phyloP scores from a whole-genome alignment of 2,888 invertebrate genomes.

The Scrobipalpa costella region DNA sequence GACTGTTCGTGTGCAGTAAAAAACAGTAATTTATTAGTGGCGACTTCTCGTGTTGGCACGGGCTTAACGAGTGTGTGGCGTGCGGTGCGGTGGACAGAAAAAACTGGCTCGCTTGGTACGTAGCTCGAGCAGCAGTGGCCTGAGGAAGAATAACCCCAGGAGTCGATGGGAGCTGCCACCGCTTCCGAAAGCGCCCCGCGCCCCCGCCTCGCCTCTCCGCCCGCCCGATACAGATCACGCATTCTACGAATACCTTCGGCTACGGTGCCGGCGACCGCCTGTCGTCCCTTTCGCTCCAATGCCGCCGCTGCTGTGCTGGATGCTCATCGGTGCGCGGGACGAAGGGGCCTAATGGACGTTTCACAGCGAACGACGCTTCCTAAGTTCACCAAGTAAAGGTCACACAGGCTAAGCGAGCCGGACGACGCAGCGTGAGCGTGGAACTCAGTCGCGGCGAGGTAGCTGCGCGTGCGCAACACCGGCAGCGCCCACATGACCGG shows the following conservation, averaged over 20 bases:
- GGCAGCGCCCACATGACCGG: slow-evolving; percentile 79
- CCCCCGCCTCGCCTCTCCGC: slow-evolving; percentile 61
- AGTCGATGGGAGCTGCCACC: slow-evolving; percentile 82
- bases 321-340: slow-evolving; percentile 63
- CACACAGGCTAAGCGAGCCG: slow-evolving; percentile 76
- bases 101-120: slow-evolving; percentile 81
- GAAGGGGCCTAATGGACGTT: slow-evolving; percentile 76
- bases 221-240: slow-evolving; percentile 81
- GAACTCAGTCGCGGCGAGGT: slow-evolving; percentile 73
- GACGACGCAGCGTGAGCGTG: slow-evolving; percentile 75
- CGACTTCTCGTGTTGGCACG: slow-evolving; percentile 84
- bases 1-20: slow-evolving; percentile 80
- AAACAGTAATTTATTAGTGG: slow-evolving; percentile 83
- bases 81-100: slow-evolving; percentile 82
- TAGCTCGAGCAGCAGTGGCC: slow-evolving; percentile 81
- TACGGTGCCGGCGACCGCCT: slow-evolving; percentile 68
- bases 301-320: slow-evolving; percentile 61
- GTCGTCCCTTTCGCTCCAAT: slow-evolving; percentile 73
- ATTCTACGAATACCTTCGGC: slow-evolving; percentile 80
- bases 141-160: slow-evolving; percentile 82
- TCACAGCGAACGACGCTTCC: slow-evolving; percentile 78
- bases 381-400: slow-evolving; percentile 81
- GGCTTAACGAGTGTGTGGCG: slow-evolving; percentile 82
- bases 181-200: slow-evolving; percentile 77
- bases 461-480: slow-evolving; percentile 79